phyloP scores from a whole-genome alignment of 92 coral and sea anemone species.

The Meandrina meandrites region DNA sequence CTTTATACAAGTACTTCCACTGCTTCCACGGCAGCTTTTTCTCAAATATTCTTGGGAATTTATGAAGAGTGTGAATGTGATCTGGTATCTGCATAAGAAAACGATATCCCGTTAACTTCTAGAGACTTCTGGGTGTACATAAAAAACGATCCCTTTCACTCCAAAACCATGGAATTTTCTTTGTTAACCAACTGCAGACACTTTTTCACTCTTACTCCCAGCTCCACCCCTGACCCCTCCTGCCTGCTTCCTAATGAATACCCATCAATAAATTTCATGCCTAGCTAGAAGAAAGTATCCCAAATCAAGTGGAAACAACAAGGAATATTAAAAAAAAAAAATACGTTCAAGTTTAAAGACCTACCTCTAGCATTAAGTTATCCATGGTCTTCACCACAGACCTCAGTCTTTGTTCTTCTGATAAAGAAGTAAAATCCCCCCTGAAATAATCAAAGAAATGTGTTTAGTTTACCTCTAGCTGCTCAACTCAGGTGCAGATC shows the following conservation, averaged over 20 bases:
- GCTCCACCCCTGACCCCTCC: too few relatives aligned
- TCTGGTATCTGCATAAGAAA: conserved; percentile 62
- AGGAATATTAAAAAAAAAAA: too few relatives aligned
- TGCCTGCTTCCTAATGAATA: too few relatives aligned
- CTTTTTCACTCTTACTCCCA: too few relatives aligned
- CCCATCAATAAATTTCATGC: too few relatives aligned
- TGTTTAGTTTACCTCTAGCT: neutral
- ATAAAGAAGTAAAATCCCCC: conserved; percentile 75
- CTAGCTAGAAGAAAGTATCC: too few relatives aligned
- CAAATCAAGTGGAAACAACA: too few relatives aligned
- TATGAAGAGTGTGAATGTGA: conserved; percentile 58
- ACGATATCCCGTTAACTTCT: neutral
- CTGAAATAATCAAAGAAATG: conserved; percentile 41
- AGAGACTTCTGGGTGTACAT: neutral
- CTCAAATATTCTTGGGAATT: conserved; percentile 61
- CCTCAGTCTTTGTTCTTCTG: conserved; percentile 73
- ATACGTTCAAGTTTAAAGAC: neutral
- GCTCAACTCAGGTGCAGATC: too few relatives aligned
- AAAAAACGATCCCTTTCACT: neutral
- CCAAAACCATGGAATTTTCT: neutral
- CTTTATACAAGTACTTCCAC: conserved; percentile 77
- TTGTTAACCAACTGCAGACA: too few relatives aligned
- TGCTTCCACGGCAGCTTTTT: conserved; percentile 74
- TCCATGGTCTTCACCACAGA: conserved; percentile 73
- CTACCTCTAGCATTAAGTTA: conserved; percentile 71